Evolutionary conservation across 2,797 vertebrate genomes (phyloP).

Genomic region (Typhlichthys subterraneus): DNA sequence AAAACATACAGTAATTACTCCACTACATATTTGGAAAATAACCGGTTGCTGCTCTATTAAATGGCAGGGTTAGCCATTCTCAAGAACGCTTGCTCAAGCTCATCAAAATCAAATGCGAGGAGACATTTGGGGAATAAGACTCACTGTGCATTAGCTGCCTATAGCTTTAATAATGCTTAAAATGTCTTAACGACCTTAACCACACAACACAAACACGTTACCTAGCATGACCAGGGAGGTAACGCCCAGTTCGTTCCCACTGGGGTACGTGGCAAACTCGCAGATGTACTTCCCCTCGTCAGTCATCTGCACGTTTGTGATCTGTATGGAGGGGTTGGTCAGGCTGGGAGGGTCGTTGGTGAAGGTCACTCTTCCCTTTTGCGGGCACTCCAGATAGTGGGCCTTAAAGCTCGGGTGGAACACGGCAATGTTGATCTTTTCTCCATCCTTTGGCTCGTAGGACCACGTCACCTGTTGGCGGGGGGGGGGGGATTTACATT

Average conservation of each 20-base stretch:
- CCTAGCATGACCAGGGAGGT: slow-evolving; percentile 82
- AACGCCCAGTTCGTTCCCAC: slow-evolving; percentile 81
- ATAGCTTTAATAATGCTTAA: no score
- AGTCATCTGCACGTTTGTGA: slow-evolving; percentile 67
- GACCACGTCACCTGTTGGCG: slow-evolving; percentile 82
- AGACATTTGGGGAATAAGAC: no score
- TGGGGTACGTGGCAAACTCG: slow-evolving; percentile 87
- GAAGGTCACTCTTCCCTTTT: slow-evolving; percentile 71
- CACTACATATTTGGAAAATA: no score
- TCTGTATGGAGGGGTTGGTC: slow-evolving; percentile 78
- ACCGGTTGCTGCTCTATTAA: no score
- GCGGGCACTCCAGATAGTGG: slow-evolving; percentile 68
- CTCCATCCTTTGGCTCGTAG: slow-evolving; percentile 56
- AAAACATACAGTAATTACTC: no score
- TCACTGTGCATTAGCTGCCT: no score
- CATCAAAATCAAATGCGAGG: no score
- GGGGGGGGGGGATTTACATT: background rate
- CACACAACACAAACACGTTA: slow-evolving; percentile 43
- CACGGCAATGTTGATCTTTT: slow-evolving; percentile 76
- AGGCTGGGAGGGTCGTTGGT: slow-evolving; percentile 33
- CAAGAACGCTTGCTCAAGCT: no score
- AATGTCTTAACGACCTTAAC: background rate
- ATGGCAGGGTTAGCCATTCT: no score
- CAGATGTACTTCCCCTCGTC: slow-evolving; percentile 88
- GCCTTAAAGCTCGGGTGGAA: slow-evolving; percentile 75